Evolutionary conservation across 1,140 invertebrate species (phyloP), one percentile per base, ranked within the genome.

Genomic region (Nasonia longicornis): DNA sequence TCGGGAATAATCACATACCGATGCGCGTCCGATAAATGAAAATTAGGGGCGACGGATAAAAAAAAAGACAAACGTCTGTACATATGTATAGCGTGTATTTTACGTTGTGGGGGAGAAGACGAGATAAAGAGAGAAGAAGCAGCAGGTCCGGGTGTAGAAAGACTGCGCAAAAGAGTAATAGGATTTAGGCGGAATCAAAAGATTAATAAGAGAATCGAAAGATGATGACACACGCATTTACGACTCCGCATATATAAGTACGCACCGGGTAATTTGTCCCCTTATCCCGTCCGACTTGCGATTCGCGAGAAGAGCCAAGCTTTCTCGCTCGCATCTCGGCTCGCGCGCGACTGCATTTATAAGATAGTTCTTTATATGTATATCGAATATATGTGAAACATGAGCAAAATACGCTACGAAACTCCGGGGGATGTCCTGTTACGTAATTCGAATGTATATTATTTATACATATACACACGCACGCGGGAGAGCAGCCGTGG

Each of bases 361-460:
- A 81, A 52, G 6, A 22, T 82, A 82, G 58, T 77, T 82, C 69
- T 77, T 78, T 82, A 77, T 67, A 72, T 20, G 22, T 66, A 77
- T 66, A 81, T 77, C 26, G 10, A 64, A 77, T 72, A 70, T 77
- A 31, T 73, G 48, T 66, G 38, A 81, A 72, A 64, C 71, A 42
- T 31, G 64, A 76, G 67, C 20, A 29, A 31, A 76, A 70, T 71
- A 81, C 10, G 58, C 42, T 52, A 81, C 58, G 67, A 77, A 31
- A 66, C 69, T 76, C 63, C 74, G 29, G 31, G 31, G 63, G 77
- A 70, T 75, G 69, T 63, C 72, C 72, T 79, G 64, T 82, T 79
- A 82, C 64, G 48, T 52, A 90, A 90, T 90, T 90, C 88, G 87
- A 90, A 89, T 89, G 87, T 89, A 90, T 91, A 89, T 91, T 89